Conservation (phyloP, 2,113 vertebrate genomes). For the Paramisgurnus dabryanus region DNA sequence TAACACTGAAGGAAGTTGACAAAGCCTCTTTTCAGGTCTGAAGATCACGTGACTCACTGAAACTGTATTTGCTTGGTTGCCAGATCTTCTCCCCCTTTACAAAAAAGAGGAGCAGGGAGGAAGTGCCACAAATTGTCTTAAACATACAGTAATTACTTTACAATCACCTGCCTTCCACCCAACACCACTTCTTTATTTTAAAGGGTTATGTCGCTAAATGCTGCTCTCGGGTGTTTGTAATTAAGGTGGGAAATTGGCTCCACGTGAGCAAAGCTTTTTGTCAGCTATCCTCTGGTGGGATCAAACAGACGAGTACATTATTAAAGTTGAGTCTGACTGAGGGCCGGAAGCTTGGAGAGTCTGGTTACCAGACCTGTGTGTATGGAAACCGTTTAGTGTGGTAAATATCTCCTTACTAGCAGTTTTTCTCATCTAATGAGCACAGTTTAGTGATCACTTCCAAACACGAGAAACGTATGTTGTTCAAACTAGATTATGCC, state of each 20-base stretch:
- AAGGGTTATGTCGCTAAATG: background rate
- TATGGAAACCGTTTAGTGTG: conserved; percentile 39
- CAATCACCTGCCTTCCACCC: conserved; percentile 16
- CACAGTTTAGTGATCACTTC: background rate
- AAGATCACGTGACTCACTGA: conserved; percentile 6
- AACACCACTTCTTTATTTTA: background rate
- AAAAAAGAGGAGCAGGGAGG: background rate
- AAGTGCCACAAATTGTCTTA: conserved; percentile 30
- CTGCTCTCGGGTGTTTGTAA: conserved; percentile 7
- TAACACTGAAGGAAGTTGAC: conserved; percentile 35
- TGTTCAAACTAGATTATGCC: no score
- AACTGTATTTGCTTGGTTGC: background rate
- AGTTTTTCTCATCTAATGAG: conserved; percentile 33
- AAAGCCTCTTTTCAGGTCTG: conserved; percentile 39
- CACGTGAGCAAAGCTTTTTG: conserved; percentile 23
- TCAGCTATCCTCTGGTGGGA: conserved; percentile 43
- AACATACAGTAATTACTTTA: conserved; percentile 10
- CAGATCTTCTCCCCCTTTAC: background rate
- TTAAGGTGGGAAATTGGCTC: conserved; percentile 36
- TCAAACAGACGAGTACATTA: conserved; percentile 44
- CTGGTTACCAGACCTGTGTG: conserved; percentile 30
- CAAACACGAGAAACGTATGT: background rate
- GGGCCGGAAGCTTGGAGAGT: conserved; percentile 25
- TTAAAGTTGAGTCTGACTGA: conserved; percentile 35
- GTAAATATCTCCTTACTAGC: conserved; percentile 28